Evolutionary conservation across 2,797 vertebrate genomes (phyloP).

Genomic region (Sphenopsis melanotis): DNA sequence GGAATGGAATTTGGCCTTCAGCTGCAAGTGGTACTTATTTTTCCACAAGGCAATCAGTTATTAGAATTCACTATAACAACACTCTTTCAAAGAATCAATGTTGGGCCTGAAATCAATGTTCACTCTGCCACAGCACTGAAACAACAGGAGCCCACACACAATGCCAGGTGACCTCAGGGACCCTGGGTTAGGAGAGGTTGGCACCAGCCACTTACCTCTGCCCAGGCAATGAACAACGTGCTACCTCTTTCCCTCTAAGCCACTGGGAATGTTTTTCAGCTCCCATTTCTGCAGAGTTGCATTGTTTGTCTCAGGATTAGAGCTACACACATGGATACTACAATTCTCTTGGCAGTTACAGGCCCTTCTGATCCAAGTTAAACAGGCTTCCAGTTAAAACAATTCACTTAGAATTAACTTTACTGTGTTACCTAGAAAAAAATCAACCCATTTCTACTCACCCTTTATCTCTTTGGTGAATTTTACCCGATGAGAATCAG

Average conservation of each 20-base stretch:
- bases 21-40: constrained; percentile 6
- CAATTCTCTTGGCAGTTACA: neutral
- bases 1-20: constrained; percentile 49
- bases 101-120: neutral
- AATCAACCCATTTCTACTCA: constrained; percentile 54
- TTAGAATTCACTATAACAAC: constrained; percentile 1
- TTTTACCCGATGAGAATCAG: constrained; percentile 98
- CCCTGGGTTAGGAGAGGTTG: neutral
- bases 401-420: neutral
- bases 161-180: neutral
- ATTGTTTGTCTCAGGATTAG: neutral
- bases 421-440: neutral
- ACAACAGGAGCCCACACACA: neutral
- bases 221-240: neutral
- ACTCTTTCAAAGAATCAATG: constrained; percentile 6
- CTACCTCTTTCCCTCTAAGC: neutral
- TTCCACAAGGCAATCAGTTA: neutral
- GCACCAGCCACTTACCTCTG: neutral
- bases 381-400: neutral
- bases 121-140: neutral
- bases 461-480: constrained; percentile 99
- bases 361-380: neutral
- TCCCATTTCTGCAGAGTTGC: neutral
- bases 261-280: neutral
- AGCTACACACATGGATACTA: neutral